phyloP scores from a whole-genome alignment of 2,797 vertebrate genomes.

The Peromyscus attwateri region DNA sequence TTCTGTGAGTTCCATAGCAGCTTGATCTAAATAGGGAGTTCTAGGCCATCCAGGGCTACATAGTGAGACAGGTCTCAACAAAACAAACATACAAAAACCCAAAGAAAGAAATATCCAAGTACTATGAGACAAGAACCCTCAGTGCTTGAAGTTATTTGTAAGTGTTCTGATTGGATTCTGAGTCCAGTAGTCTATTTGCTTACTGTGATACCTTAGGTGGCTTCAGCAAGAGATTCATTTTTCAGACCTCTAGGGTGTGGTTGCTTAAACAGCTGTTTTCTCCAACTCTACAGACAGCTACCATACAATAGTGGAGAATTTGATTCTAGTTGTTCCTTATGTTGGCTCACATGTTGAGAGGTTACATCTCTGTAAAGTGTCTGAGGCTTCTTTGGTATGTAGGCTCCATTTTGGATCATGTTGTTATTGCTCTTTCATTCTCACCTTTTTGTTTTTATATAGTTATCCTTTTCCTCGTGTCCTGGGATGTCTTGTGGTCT shows the following conservation, averaged over 20 bases:
- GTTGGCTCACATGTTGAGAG: not conserved
- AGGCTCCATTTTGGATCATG: not conserved
- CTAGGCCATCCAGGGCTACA: not conserved
- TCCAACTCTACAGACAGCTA: not conserved
- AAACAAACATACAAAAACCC: not conserved
- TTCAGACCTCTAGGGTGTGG: not conserved
- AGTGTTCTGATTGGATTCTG: constrained; percentile 31
- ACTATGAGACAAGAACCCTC: constrained; percentile 20
- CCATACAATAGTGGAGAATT: not conserved
- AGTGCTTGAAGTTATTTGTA: not conserved
- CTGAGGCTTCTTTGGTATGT: not conserved
- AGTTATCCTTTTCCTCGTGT: not conserved
- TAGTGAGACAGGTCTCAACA: not conserved
- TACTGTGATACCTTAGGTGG: constrained; percentile 15
- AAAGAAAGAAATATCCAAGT: not conserved
- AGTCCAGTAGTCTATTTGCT: constrained; percentile 7
- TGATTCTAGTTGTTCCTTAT: not conserved
- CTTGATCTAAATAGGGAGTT: not conserved
- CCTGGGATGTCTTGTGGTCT: constrained; percentile 20
- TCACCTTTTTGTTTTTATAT: not conserved
- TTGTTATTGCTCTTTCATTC: not conserved
- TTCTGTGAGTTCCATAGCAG: not conserved
- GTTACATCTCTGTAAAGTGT: not conserved
- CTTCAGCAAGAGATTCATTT: constrained; percentile 57
- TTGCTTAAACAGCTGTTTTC: constrained; percentile 34